Evolutionary conservation across 2,113 vertebrate species (phyloP).

Genomic region (Dicerorhinus sumatrensis): DNA sequence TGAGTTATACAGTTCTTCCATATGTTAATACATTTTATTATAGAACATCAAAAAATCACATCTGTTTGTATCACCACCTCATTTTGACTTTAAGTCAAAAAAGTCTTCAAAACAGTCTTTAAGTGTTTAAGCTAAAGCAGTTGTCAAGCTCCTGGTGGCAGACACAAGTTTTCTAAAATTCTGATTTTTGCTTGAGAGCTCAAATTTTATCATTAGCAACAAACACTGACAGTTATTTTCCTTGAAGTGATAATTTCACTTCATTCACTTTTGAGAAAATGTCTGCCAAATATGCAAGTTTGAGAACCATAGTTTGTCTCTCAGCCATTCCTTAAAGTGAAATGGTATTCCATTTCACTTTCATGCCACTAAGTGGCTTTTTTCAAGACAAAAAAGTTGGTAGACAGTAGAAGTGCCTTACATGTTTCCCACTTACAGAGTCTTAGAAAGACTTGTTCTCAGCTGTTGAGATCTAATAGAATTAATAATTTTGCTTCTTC

Average conservation of each 20-base stretch:
- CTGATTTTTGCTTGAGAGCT: conserved; percentile 40
- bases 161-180: conserved; percentile 38
- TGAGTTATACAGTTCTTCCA: neutral
- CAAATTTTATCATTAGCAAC: conserved; percentile 51
- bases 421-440: neutral
- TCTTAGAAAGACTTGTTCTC: neutral
- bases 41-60: neutral
- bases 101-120: neutral
- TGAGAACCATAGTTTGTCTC: neutral
- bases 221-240: conserved; percentile 19
- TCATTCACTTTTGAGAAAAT: neutral
- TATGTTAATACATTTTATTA: neutral
- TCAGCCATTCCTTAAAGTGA: neutral
- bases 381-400: neutral
- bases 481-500: neutral
- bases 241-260: conserved; percentile 32
- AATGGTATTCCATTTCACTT: neutral
- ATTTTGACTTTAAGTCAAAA: too few relatives aligned
- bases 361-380: neutral
- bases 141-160: neutral
- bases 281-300: neutral
- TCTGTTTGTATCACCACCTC: neutral
- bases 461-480: neutral
- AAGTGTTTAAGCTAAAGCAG: neutral
- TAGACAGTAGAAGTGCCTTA: neutral